Conservation (phyloP, 2,113 vertebrate genomes). For the Psittacula cyanocephala region DNA sequence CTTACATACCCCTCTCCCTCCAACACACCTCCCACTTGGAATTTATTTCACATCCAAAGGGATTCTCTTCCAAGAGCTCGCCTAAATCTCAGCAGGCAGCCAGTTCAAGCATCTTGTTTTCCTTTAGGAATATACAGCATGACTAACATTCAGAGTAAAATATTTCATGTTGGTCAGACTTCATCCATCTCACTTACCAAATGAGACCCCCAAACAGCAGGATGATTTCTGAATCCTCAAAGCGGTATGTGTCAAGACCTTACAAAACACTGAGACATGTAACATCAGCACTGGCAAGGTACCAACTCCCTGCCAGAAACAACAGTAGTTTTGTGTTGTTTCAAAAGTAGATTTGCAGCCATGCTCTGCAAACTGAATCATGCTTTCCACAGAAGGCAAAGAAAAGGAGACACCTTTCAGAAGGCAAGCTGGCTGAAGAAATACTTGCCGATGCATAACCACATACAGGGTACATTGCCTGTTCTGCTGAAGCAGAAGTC, state of each 20-base stretch:
- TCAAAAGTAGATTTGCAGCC: background rate
- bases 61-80: background rate
- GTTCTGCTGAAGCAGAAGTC: background rate
- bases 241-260: background rate
- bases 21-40: background rate
- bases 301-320: background rate
- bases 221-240: background rate
- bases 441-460: background rate
- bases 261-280: background rate
- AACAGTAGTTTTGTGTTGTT: background rate
- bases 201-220: background rate
- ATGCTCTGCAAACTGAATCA: background rate
- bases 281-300: background rate
- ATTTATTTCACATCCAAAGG: background rate
- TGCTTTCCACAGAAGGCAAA: background rate
- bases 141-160: background rate
- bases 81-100: background rate
- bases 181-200: background rate
- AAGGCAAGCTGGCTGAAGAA: background rate
- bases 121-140: background rate
- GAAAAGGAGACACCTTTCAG: background rate
- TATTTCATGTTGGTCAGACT: background rate
- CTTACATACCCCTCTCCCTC: background rate
- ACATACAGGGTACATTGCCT: rapidly evolving
- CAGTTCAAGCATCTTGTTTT: background rate